These are phyloP conservation scores for Capitella teleta DNA, from an alignment of 1,140 invertebrate species.

Conservation along the genomic window DNA sequence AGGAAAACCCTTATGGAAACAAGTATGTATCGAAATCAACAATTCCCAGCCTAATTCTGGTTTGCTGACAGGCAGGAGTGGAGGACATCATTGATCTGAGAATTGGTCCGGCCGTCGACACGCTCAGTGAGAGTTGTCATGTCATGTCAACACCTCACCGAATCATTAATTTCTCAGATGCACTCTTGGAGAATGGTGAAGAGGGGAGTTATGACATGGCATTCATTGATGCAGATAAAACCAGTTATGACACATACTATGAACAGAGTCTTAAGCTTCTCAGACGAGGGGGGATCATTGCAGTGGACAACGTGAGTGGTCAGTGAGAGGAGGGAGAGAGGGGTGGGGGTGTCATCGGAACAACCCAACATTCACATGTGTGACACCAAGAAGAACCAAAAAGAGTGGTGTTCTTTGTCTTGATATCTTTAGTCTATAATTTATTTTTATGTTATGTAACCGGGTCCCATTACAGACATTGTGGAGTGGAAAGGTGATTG, in stretches of 20 bases:
- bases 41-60: too few species aligned
- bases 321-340: too few species aligned
- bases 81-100: slow-evolving; percentile 33
- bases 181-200: slow-evolving; percentile 32
- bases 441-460: too few species aligned
- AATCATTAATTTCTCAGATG: slow-evolving; percentile 20
- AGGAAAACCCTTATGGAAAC: too few species aligned
- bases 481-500: slow-evolving; percentile 7
- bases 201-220: slow-evolving; percentile 42
- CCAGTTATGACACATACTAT: slow-evolving; percentile 40
- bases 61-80: slow-evolving; percentile 25
- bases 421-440: too few species aligned
- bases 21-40: too few species aligned
- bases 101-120: slow-evolving; percentile 29
- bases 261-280: slow-evolving; percentile 35
- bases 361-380: too few species aligned
- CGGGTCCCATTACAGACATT: too few species aligned
- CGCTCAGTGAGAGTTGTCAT: slow-evolving; percentile 21
- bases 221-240: slow-evolving; percentile 47
- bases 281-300: slow-evolving; percentile 38
- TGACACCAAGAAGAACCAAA: too few species aligned
- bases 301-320: slow-evolving; percentile 43
- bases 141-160: too few species aligned
- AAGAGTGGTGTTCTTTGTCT: too few species aligned
- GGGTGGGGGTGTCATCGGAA: too few species aligned